Evolutionary conservation across 1,140 invertebrate genomes (phyloP).

Genomic region (Pararge aegeria): DNA sequence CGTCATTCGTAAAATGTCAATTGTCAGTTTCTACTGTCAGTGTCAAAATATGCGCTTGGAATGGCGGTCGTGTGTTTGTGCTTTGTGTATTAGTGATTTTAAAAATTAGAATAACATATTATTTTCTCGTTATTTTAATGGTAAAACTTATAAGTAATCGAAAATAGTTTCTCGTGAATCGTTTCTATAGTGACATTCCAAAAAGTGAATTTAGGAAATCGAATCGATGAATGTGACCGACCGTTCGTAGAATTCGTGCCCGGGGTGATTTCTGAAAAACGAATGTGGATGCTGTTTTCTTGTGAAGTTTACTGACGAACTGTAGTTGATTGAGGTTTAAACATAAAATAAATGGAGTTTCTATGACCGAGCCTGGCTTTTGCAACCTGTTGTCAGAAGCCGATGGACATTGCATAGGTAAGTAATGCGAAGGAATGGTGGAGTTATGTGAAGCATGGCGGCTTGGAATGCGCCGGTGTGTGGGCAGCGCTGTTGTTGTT

Average conservation of each 20-base stretch:
- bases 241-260: slow-evolving; percentile 20
- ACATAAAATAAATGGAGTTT: slow-evolving; percentile 6
- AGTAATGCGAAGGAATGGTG: slow-evolving; percentile 19
- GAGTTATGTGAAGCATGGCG: slow-evolving; percentile 31
- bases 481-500: slow-evolving; percentile 25
- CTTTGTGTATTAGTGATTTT: slow-evolving; percentile 15
- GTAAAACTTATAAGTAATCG: neutral
- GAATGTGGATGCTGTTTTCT: slow-evolving; percentile 22
- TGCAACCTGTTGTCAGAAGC: slow-evolving; percentile 14
- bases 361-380: slow-evolving; percentile 10
- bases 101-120: slow-evolving; percentile 5
- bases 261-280: slow-evolving; percentile 33
- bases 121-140: slow-evolving; percentile 1
- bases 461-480: slow-evolving; percentile 40
- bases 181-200: neutral
- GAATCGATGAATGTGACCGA: slow-evolving; percentile 21
- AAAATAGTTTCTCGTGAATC: slow-evolving; percentile 2
- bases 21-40: slow-evolving; percentile 3
- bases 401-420: slow-evolving; percentile 59
- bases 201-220: slow-evolving; percentile 7
- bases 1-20: too few species aligned
- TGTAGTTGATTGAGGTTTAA: slow-evolving; percentile 3
- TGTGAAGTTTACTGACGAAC: slow-evolving; percentile 9
- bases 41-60: slow-evolving; percentile 25
- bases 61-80: slow-evolving; percentile 30